These are phyloP conservation scores for Scarus forsteni DNA, from an alignment of 2,797 vertebrate species.

Conservation along the genomic window DNA sequence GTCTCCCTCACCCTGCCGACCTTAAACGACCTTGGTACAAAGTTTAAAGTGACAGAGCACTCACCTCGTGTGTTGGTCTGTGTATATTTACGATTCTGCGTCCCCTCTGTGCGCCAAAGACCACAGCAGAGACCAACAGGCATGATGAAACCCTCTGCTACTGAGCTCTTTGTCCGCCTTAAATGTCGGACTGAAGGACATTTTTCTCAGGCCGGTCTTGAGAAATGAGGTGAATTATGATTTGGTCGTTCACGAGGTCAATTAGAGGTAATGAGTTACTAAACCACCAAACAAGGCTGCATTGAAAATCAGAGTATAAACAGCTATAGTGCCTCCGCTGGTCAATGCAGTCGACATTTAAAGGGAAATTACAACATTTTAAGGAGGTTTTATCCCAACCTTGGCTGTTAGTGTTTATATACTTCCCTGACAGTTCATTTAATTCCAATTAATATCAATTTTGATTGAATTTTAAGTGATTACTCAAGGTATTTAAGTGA, in stretches of 20 bases:
- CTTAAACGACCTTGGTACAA: background rate
- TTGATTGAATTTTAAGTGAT: too few relatives aligned
- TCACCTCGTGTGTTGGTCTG: constrained; percentile 53
- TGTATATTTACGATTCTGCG: constrained; percentile 8
- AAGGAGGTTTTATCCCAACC: too few relatives aligned
- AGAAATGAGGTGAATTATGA: constrained; percentile 29
- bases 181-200: background rate
- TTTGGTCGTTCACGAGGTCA: constrained; percentile 25
- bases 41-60: constrained; percentile 8
- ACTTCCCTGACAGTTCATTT: too few relatives aligned
- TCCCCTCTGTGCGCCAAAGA: background rate
- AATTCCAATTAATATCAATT: too few relatives aligned
- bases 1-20: too few relatives aligned
- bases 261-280: constrained; percentile 58
- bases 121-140: constrained; percentile 19
- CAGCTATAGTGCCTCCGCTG: constrained; percentile 13
- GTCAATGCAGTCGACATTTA: background rate
- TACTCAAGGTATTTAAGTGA: too few relatives aligned
- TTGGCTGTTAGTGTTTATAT: too few relatives aligned
- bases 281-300: background rate
- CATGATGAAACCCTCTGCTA: constrained; percentile 34
- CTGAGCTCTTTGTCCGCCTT: constrained; percentile 5
- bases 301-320: constrained; percentile 8
- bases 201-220: background rate
- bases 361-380: too few relatives aligned